phyloP scores from a whole-genome alignment of 30 jellyfish, hydroid and myxozoan genomes.

The Aurelia sp. region DNA sequence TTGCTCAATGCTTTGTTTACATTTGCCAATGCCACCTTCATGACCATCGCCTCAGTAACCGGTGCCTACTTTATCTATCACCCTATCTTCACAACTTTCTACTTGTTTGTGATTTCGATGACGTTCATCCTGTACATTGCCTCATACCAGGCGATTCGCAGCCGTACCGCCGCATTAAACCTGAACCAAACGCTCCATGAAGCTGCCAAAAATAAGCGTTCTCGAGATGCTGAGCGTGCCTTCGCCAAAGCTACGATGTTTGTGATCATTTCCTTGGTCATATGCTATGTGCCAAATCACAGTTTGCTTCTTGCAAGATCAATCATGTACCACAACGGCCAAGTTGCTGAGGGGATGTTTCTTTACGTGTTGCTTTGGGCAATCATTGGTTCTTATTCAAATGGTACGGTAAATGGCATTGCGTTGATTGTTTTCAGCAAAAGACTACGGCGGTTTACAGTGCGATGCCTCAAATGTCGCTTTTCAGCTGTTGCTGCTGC shows the following conservation, averaged over 20 bases:
- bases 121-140: constrained; percentile 11
- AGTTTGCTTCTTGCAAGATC: background rate
- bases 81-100: background rate
- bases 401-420: constrained; percentile 14
- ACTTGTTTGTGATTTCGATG: constrained; percentile 3
- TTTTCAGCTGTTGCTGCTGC: no score
- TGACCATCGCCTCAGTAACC: constrained; percentile 19
- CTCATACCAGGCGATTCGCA: constrained; percentile 4
- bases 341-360: background rate
- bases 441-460: background rate
- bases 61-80: constrained; percentile 26
- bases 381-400: constrained; percentile 9
- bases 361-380: constrained; percentile 31
- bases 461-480: background rate
- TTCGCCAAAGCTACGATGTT: constrained; percentile 17
- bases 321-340: background rate
- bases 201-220: background rate
- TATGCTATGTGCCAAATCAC: constrained; percentile 24
- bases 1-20: background rate
- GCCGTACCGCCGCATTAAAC: background rate
- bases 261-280: background rate
- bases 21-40: background rate
- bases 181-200: background rate
- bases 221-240: constrained; percentile 2
- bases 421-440: constrained; percentile 1